These are phyloP conservation scores for Acheta domesticus DNA, from an alignment of 2,888 invertebrate species.

Conservation along the genomic window DNA sequence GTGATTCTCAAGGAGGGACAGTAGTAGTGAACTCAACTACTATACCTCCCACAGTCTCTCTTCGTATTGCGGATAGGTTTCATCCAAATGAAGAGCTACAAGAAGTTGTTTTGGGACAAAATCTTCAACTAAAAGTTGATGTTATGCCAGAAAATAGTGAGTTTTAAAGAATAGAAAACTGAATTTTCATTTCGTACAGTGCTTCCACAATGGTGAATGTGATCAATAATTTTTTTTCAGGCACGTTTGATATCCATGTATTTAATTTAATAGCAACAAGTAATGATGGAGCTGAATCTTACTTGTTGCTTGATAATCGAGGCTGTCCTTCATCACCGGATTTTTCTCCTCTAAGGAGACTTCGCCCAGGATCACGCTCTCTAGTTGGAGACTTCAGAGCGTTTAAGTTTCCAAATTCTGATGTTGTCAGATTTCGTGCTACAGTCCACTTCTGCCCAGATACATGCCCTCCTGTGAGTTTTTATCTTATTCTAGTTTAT, in stretches of 20 bases:
- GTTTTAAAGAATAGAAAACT: conserved; percentile 28
- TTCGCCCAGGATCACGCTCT: conserved; percentile 35
- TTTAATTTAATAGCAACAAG: conserved; percentile 78
- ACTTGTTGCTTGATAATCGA: conserved; percentile 68
- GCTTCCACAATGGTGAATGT: neutral
- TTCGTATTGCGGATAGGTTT: conserved; percentile 45
- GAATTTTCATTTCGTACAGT: neutral
- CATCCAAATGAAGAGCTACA: conserved; percentile 38
- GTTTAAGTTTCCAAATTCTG: conserved; percentile 83
- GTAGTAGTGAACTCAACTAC: conserved; percentile 41
- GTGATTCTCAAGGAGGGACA: conserved; percentile 24
- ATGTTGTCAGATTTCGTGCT: conserved; percentile 75
- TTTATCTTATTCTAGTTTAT: neutral
- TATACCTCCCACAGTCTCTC: conserved; percentile 44
- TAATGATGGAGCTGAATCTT: conserved; percentile 64
- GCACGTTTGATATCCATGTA: conserved; percentile 53
- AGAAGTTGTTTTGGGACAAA: conserved; percentile 65
- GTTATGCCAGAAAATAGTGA: conserved; percentile 55
- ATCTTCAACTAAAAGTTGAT: conserved; percentile 61
- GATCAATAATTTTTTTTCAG: neutral
- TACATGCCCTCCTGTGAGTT: conserved; percentile 61
- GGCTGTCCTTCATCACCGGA: conserved; percentile 77
- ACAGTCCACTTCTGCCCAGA: conserved; percentile 77
- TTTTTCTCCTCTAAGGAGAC: conserved; percentile 53
- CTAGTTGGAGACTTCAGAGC: conserved; percentile 55